A percentile compares a stretch with the other conserved stretches of the same genome.
Conservation (phyloP, 2,888 invertebrate genomes). For the Agonopterix arenella region DNA sequence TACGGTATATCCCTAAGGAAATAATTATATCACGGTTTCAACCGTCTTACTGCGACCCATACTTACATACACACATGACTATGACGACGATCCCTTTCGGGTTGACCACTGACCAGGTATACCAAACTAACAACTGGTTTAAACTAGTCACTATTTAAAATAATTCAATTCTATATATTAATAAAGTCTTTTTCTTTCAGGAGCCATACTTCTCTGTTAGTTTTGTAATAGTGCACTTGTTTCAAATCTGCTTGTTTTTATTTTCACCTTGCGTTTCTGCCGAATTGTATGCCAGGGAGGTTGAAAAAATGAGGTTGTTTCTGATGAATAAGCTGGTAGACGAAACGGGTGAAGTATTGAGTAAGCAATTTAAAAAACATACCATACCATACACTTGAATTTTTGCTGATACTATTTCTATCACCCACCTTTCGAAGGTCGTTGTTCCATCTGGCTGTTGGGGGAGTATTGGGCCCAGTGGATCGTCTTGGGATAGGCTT, state of each 20-base stretch:
- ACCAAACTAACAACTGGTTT: background rate
- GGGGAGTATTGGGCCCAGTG: background rate
- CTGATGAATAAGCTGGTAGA: slow-evolving; percentile 46
- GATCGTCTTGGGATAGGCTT: background rate
- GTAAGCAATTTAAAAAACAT: background rate
- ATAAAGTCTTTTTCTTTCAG: background rate
- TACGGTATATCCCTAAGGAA: background rate
- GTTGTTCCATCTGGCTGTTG: background rate
- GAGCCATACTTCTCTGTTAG: background rate
- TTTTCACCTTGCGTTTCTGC: slow-evolving; percentile 53
- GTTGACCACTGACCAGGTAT: background rate
- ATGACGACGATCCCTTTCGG: no score
- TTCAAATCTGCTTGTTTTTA: slow-evolving; percentile 46
- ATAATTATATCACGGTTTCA: background rate
- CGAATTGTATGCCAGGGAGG: slow-evolving; percentile 46
- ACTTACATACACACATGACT: no score
- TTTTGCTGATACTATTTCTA: background rate
- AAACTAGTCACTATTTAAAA: background rate
- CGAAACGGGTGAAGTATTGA: slow-evolving; percentile 32
- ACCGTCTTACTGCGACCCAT: background rate
- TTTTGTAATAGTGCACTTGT: slow-evolving; percentile 40
- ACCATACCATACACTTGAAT: background rate
- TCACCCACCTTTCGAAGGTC: background rate
- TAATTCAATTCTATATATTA: background rate
- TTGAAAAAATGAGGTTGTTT: slow-evolving; percentile 44